phyloP scores from a whole-genome alignment of 2,888 invertebrate genomes.

The Furcula furcula region DNA sequence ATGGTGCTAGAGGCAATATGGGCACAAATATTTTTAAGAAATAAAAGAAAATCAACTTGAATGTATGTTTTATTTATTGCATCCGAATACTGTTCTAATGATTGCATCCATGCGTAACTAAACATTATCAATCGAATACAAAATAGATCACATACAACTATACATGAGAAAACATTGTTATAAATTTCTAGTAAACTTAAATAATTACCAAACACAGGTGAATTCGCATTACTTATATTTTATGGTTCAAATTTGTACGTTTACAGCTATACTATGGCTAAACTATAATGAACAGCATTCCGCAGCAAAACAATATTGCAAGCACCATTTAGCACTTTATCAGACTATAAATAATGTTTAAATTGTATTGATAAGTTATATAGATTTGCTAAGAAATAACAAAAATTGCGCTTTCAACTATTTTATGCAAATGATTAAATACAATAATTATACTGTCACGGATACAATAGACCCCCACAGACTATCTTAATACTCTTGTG shows the following conservation, averaged over 20 bases:
- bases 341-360: too few relatives aligned
- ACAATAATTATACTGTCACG: too few relatives aligned
- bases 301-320: too few relatives aligned
- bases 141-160: slow-evolving; percentile 54
- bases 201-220: slow-evolving; percentile 30
- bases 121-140: slow-evolving; percentile 47
- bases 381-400: too few relatives aligned
- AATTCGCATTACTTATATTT: slow-evolving; percentile 2
- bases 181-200: slow-evolving; percentile 61
- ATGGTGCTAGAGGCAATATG: not conserved
- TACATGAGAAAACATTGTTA: slow-evolving; percentile 48
- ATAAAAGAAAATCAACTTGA: slow-evolving; percentile 34
- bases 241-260: not conserved
- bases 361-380: too few relatives aligned
- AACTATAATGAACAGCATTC: too few relatives aligned
- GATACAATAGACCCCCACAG: too few relatives aligned
- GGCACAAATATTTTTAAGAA: slow-evolving; percentile 7
- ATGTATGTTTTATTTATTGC: slow-evolving; percentile 71
- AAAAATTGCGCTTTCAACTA: too few relatives aligned
- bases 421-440: too few relatives aligned
- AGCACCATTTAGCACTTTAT: too few relatives aligned
- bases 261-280: not conserved
- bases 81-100: slow-evolving; percentile 75
- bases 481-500: too few relatives aligned
- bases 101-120: slow-evolving; percentile 69